Evolutionary conservation across 2,888 invertebrate species (phyloP), one percentile per base, ranked within the genome.

Genomic region (Mactromeris polynyma): DNA sequence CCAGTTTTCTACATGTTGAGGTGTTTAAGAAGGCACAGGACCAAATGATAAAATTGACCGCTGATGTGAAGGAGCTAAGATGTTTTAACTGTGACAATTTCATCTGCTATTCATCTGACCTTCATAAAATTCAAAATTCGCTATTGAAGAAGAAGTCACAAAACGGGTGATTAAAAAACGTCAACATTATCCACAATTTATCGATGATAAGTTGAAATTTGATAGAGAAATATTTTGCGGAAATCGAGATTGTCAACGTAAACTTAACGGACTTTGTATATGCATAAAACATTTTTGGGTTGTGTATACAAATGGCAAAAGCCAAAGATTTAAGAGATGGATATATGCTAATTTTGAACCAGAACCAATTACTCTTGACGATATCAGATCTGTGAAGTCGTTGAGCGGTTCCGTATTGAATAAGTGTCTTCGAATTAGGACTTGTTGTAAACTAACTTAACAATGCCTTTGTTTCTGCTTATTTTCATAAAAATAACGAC

Each of bases 51-150:
- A n/a, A 17, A n/a, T n/a, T n/a, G n/a, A n/a, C n/a, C n/a, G n/a
- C n/a, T n/a, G n/a, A n/a, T n/a, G n/a, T n/a, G n/a, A n/a, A n/a
- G n/a, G n/a, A n/a, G n/a, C n/a, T n/a, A n/a, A n/a, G n/a, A n/a
- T n/a, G n/a, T n/a, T n/a, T n/a, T n/a, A n/a, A n/a, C n/a, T n/a
- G n/a, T n/a, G n/a, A n/a, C n/a, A n/a, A n/a, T n/a, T n/a, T n/a
- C n/a, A n/a, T n/a, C n/a, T n/a, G n/a, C n/a, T n/a, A n/a, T n/a
- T n/a, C n/a, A n/a, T n/a, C n/a, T n/a, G 95, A 95, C 81, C 87
- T 95, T n/a, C 90, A 93, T 19, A 91, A 83, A 33, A 88, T 95
- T 21, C 88, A 93, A 77, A 80, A 91, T 14, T 79, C 90, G 0
- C 94, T 26, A 86, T 93, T 42, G 92, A 92, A 64, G 78, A 87